Evolutionary conservation across 2,113 vertebrate genomes (phyloP), one percentile per base, ranked within the genome.

Genomic region (Tachysurus vachellii): DNA sequence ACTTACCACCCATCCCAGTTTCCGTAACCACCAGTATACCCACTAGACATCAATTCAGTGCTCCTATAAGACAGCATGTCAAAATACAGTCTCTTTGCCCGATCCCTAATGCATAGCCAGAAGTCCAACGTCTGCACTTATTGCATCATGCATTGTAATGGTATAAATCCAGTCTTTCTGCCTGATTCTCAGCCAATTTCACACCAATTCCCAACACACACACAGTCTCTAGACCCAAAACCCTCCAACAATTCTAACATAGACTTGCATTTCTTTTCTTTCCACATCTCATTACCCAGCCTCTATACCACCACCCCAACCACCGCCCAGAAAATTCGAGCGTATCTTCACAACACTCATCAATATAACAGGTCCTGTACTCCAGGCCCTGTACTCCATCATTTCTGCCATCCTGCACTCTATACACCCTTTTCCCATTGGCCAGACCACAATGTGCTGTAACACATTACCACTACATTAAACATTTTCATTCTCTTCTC

Each of bases 381-480:
- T 66, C 44, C 61, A 82, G 47, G 47, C 4, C 47, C 47, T 50
- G 47, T 50, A 50, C 61, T 66, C 44, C 61, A 82, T 82, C 80
- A 82, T 26, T 21, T 77, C 47, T 14, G n/a, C 53, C 54, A 36
- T 57, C 14, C 7, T 66, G 42, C 56, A 57, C 31, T 28, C 62
- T n/a, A 28, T 26, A 1, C 80, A 6, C 5, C 28, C 16, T 23
- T 21, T 6, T 36, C 64, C 62, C 26, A 70, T 54, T 6, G 14
- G 14, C 61, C 61, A 28, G 80, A 66, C 42, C 61, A 17, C 81
- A 53, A 8, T 28, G 26, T 11, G 42, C 61, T 66, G 13, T 66
- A 17, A 50, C 44, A 68, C 81, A 83, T 68, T 83, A 83, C 42
- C 26, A 17, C 85, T 50, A 57, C 62, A 86, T 54, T 80, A 80